Evolutionary conservation across 2,797 vertebrate genomes (phyloP).

Genomic region (Sebastes diploproa): DNA sequence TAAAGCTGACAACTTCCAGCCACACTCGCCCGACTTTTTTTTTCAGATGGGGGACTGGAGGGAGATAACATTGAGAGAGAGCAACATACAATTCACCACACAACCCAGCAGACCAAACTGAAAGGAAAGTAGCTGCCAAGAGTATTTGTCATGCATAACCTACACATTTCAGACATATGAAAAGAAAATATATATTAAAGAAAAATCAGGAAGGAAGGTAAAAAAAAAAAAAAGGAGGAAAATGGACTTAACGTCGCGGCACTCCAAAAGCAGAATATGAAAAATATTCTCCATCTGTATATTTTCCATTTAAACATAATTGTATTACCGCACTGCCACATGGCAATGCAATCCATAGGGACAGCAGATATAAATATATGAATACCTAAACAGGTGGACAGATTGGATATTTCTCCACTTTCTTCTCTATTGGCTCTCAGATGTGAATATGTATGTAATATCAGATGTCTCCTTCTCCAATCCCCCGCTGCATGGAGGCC

Average conservation of each 20-base stretch:
- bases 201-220: neutral
- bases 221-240: neutral
- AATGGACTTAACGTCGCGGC: neutral
- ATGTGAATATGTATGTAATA: too few species aligned
- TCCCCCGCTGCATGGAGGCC: neutral
- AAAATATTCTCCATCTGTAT: conserved; percentile 2
- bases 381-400: conserved; percentile 42
- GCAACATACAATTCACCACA: conserved; percentile 14
- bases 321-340: neutral
- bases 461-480: neutral
- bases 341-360: conserved; percentile 6
- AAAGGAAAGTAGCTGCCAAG: conserved; percentile 17
- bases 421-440: conserved; percentile 13
- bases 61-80: conserved; percentile 35
- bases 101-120: neutral
- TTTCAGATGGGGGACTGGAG: neutral
- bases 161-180: too few species aligned
- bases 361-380: conserved; percentile 43
- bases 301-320: conserved; percentile 33
- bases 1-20: conserved; percentile 63
- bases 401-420: conserved; percentile 28
- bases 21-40: conserved; percentile 23
- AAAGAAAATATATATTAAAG: neutral
- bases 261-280: neutral
- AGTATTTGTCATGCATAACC: conserved; percentile 33